Evolutionary conservation across 2,797 vertebrate species (phyloP).

Genomic region (Peromyscus aztecus): DNA sequence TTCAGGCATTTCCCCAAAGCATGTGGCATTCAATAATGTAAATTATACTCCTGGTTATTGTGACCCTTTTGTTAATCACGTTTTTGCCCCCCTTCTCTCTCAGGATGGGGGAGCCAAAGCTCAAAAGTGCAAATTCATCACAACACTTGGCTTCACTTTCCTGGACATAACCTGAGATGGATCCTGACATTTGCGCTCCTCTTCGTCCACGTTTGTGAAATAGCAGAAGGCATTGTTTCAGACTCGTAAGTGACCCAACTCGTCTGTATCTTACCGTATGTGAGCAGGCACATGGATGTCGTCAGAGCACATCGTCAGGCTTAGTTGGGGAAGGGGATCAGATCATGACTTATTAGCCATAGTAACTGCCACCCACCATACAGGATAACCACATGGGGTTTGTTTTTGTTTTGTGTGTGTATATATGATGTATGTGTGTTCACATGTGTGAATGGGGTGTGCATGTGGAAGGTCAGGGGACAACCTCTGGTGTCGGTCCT

Average conservation of each 20-base stretch:
- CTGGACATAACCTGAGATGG: slow-evolving; percentile 98
- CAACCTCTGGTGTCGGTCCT: background rate
- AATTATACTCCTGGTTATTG: background rate
- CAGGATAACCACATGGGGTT: too few relatives aligned
- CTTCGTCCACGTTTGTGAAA: slow-evolving; percentile 98
- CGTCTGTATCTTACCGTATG: fast-evolving
- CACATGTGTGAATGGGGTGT: background rate
- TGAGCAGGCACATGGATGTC: background rate
- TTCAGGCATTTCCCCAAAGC: background rate
- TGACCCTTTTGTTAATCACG: background rate
- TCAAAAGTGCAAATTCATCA: slow-evolving; percentile 99
- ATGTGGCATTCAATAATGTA: background rate
- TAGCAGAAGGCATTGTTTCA: slow-evolving; percentile 97
- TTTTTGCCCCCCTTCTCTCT: background rate
- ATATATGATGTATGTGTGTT: background rate
- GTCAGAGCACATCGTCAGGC: background rate
- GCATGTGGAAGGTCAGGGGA: background rate
- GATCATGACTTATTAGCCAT: background rate
- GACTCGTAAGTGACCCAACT: slow-evolving; percentile 90
- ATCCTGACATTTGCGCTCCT: slow-evolving; percentile 97
- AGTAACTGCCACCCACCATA: background rate
- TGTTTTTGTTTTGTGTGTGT: background rate
- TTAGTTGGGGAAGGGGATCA: background rate
- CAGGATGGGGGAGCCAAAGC: slow-evolving; percentile 99
- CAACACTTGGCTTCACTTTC: slow-evolving; percentile 99